Evolutionary conservation across 2,888 invertebrate genomes (phyloP), one percentile per base, ranked within the genome.

Genomic region (Argyresthia albistria): DNA sequence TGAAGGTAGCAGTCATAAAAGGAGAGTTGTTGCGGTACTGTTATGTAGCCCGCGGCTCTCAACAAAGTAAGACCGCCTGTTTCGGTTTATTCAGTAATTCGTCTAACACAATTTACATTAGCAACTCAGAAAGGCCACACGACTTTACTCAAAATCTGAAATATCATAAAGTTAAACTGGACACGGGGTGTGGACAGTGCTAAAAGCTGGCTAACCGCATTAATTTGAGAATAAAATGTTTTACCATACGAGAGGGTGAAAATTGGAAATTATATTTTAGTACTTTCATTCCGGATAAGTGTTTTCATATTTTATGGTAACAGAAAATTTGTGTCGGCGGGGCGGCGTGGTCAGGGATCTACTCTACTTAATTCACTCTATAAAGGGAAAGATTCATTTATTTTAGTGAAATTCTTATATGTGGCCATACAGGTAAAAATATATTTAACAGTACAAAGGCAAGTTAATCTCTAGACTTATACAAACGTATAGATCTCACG

Each of bases 71-170:
- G 74, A 72, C 72, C 73, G 72, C 70, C 71, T 72, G 70, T 69
- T 70, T 71, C 69, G 70, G 72, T 76, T 74, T 72, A 70, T 70
- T 67, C 67, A 69, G 70, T 73, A 72, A 74, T 70, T 78, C 63
- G 66, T 62, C 71, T 69, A 76, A 78, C 74, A 76, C 69, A 76
- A 79, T 78, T 80, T 74, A 68, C 68, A 73, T 72, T 56, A 73
- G 66, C 67, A 71, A 65, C 68, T 63, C 67, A 65, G 64, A 70
- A 73, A 74, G 69, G 67, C 63, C 2, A 25, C 25, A 25, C 25
- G 25, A 70, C 66, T 72, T 70, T 65, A 58, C 59, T 56, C 43
- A 50, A 43, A 50, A 50, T 50, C 50, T 57, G 58, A 61, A 73
- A 67, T 65, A 59, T 62, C 65, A 67, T 67, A 64, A 65, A 65